phyloP scores from a whole-genome alignment of 1,140 invertebrate genomes.

The Sarcophaga peregrina region DNA sequence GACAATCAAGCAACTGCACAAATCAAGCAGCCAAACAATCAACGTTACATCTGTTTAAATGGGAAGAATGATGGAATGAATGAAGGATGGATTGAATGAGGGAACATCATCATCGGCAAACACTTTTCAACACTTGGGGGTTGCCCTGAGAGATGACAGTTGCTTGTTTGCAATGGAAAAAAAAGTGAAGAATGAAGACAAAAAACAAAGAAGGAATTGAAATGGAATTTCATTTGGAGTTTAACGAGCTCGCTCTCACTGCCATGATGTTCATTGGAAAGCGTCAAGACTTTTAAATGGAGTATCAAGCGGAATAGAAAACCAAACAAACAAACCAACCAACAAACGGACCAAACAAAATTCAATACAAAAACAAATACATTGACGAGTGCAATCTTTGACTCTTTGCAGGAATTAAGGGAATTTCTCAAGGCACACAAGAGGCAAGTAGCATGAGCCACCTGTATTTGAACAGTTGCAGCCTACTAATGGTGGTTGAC shows the following conservation, averaged over 20 bases:
- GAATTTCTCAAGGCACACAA: neutral
- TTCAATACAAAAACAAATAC: conserved; percentile 21
- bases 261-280: neutral
- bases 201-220: neutral
- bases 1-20: too few species aligned
- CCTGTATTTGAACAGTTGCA: conserved; percentile 19
- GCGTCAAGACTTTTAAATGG: conserved; percentile 30
- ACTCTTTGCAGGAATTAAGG: too few species aligned
- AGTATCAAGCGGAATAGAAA: conserved; percentile 11
- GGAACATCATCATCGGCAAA: neutral
- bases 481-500: too few species aligned
- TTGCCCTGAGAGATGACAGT: conserved; percentile 28
- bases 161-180: neutral
- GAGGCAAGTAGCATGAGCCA: neutral
- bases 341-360: too few species aligned
- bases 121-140: neutral
- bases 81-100: too few species aligned
- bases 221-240: neutral
- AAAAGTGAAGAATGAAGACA: neutral
- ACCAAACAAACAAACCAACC: conserved; percentile 12
- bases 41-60: too few species aligned
- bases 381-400: too few species aligned
- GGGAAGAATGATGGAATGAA: too few species aligned
- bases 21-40: too few species aligned
- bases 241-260: too few species aligned